Conservation (phyloP, 2,113 vertebrate species). For the Myrmophylax atrothorax region DNA sequence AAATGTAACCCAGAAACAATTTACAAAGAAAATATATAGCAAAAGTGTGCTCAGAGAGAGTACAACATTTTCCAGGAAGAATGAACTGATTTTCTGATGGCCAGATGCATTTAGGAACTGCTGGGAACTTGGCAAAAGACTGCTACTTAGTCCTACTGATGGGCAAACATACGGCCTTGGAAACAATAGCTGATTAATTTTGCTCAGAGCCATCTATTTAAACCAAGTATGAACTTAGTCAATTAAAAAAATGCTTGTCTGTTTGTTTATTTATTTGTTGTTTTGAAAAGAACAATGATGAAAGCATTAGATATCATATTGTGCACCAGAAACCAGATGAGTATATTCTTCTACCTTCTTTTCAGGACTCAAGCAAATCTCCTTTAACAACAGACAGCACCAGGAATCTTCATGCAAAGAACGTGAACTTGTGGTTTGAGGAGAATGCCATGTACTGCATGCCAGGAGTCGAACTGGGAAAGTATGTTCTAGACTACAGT, state of each 20-base stretch:
- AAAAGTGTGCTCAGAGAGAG: background rate
- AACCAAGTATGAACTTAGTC: background rate
- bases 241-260: background rate
- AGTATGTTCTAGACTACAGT: background rate
- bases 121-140: background rate
- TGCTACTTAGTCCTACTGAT: background rate
- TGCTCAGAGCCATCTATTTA: background rate
- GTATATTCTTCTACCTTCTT: background rate
- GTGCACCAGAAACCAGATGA: background rate
- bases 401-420: background rate
- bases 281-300: background rate
- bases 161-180: background rate
- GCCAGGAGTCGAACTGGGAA: slow-evolving; percentile 6
- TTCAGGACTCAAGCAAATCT: background rate
- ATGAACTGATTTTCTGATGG: background rate
- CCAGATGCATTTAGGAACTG: background rate
- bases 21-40: background rate
- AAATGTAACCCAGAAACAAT: background rate
- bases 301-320: background rate
- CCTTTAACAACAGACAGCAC: background rate
- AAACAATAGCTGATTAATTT: slow-evolving; percentile 24
- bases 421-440: background rate
- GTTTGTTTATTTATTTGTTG: background rate
- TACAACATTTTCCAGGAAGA: background rate
- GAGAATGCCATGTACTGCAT: background rate